Percentiles rank a stretch among this genome's conserved stretches.
phyloP scores from a whole-genome alignment of 1,140 invertebrate species.

The Diplogasteroides magnus region DNA sequence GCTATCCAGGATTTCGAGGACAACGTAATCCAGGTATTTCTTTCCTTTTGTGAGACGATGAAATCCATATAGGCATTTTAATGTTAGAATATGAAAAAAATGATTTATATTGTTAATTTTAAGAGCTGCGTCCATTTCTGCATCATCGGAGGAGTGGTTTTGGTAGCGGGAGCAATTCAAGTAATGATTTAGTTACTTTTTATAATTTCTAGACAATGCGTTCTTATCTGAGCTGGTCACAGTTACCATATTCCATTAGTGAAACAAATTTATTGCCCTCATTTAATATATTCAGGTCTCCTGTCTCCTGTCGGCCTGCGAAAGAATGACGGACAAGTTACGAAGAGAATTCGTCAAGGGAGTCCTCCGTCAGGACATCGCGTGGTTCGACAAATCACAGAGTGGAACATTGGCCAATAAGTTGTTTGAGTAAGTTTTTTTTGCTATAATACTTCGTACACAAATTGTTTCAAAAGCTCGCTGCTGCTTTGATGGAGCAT shows the following conservation, averaged over 20 bases:
- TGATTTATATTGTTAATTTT: conserved; percentile 15
- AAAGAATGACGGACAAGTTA: conserved; percentile 75
- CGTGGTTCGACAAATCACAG: too few relatives aligned
- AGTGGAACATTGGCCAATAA: conserved; percentile 78
- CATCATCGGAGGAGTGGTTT: conserved; percentile 29
- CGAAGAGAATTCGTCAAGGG: too few relatives aligned
- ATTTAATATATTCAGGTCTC: too few relatives aligned
- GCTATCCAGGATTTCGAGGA: too few relatives aligned
- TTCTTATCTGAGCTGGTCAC: too few relatives aligned
- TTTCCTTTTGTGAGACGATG: too few relatives aligned
- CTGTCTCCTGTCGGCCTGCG: conserved; percentile 55
- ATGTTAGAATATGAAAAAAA: conserved; percentile 1
- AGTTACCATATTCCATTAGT: too few relatives aligned
- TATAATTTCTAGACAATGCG: too few relatives aligned
- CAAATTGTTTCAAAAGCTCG: neutral
- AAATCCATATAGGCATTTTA: neutral
- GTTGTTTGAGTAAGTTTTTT: conserved; percentile 74
- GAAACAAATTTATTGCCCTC: conserved; percentile 9
- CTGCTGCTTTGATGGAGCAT: too few relatives aligned
- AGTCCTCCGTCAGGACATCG: too few relatives aligned
- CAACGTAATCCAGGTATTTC: too few relatives aligned
- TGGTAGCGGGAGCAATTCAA: conserved; percentile 30
- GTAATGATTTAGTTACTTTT: too few relatives aligned
- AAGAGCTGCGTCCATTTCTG: conserved; percentile 30
- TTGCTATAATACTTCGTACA: neutral